A percentile compares a stretch with the other conserved stretches of the same genome.
phyloP scores from a whole-genome alignment of 2,888 invertebrate species.

The Diaprepes abbreviatus region DNA sequence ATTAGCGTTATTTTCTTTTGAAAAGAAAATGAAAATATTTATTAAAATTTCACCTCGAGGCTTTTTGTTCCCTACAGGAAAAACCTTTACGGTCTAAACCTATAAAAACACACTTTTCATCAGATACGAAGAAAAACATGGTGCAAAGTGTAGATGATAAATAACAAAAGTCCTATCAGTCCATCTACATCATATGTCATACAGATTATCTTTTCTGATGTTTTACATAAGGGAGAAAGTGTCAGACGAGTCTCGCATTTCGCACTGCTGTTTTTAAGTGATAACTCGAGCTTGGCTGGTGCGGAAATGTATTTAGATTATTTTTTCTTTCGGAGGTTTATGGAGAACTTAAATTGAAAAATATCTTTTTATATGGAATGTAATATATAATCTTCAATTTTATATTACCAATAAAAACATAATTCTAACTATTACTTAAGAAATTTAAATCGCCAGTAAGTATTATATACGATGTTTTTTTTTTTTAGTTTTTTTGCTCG shows the following conservation, averaged over 20 bases:
- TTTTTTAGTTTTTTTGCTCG: no score
- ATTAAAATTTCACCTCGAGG: neutral
- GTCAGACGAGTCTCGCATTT: constrained; percentile 28
- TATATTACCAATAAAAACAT: no score
- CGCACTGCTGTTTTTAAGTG: constrained; percentile 23
- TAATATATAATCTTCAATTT: no score
- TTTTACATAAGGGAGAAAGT: constrained; percentile 37
- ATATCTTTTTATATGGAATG: no score
- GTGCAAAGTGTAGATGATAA: constrained; percentile 32
- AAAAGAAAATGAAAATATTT: neutral
- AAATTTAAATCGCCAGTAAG: no score
- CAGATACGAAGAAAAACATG: constrained; percentile 16
- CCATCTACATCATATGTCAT: constrained; percentile 40
- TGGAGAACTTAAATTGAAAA: no score
- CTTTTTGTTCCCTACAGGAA: neutral
- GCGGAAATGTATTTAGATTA: constrained; percentile 16
- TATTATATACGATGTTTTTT: no score
- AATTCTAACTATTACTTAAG: no score
- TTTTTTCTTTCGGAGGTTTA: constrained; percentile 15
- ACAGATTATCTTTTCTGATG: constrained; percentile 37
- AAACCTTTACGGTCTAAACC: neutral
- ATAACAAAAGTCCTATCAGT: constrained; percentile 37
- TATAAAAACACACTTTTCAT: constrained; percentile 9
- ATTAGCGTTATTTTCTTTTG: no score
- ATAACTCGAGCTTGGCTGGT: constrained; percentile 16